Conservation (phyloP, 2,797 vertebrate genomes). For the Saxicola maurus region DNA sequence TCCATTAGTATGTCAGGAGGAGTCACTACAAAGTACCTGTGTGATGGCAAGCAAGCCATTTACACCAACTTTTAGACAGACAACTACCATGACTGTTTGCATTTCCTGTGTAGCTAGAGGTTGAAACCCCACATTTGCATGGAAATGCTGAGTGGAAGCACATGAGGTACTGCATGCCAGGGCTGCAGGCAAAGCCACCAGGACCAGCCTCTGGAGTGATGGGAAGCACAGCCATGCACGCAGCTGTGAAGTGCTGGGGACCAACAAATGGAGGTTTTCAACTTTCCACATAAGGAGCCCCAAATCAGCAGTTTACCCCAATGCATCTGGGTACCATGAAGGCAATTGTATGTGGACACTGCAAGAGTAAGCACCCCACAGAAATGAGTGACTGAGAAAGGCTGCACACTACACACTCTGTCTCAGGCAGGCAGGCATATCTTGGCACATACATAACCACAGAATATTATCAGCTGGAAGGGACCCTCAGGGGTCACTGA, state of each 20-base stretch:
- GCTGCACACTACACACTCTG: background rate
- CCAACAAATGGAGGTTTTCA: background rate
- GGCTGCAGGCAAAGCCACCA: background rate
- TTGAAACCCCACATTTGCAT: background rate
- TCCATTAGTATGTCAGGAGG: background rate
- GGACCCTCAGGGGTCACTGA: background rate
- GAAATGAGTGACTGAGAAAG: background rate
- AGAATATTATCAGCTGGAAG: background rate
- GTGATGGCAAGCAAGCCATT: background rate
- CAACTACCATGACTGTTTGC: background rate
- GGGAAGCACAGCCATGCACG: background rate
- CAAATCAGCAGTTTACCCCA: background rate
- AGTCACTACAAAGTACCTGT: background rate
- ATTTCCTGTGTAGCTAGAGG: background rate
- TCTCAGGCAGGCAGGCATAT: background rate
- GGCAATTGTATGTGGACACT: accelerated
- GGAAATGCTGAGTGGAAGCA: background rate
- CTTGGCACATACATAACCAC: background rate
- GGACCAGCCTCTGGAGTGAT: background rate
- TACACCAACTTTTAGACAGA: background rate
- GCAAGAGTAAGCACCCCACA: accelerated
- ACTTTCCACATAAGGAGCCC: background rate
- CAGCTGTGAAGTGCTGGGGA: accelerated
- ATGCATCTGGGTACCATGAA: accelerated
- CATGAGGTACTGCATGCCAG: accelerated